phyloP scores from a whole-genome alignment of 2,888 invertebrate genomes.

The Platycnemis pennipes region DNA sequence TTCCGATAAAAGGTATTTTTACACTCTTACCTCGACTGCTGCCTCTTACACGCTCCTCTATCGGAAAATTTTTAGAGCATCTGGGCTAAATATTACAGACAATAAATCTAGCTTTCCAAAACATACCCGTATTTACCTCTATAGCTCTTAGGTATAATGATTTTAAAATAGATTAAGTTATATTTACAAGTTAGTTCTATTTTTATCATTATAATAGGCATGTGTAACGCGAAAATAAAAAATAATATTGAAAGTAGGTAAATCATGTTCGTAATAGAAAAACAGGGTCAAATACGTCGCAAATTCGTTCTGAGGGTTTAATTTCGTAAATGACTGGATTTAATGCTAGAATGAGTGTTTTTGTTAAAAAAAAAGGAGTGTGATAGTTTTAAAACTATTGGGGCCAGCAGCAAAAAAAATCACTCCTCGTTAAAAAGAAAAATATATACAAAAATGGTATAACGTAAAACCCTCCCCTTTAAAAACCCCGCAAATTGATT shows the following conservation, averaged over 20 bases:
- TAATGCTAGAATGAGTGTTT: no score
- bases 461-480: background rate
- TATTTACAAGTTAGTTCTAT: no score
- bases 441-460: background rate
- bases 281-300: background rate
- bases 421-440: background rate
- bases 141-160: no score
- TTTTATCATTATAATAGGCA: background rate
- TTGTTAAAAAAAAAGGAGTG: background rate
- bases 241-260: background rate
- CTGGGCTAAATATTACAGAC: no score
- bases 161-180: no score
- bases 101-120: no score
- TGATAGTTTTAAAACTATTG: background rate
- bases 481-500: background rate
- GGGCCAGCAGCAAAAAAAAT: background rate
- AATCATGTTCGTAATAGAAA: background rate
- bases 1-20: no score
- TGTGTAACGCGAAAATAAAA: background rate
- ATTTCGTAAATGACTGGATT: background rate
- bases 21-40: no score
- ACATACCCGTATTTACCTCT: no score
- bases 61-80: no score
- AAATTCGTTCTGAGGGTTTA: background rate
- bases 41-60: no score